Percentiles rank a stretch among this genome's conserved stretches.
Evolutionary conservation across 2,888 invertebrate genomes (phyloP).

Genomic region (Belgica antarctica): DNA sequence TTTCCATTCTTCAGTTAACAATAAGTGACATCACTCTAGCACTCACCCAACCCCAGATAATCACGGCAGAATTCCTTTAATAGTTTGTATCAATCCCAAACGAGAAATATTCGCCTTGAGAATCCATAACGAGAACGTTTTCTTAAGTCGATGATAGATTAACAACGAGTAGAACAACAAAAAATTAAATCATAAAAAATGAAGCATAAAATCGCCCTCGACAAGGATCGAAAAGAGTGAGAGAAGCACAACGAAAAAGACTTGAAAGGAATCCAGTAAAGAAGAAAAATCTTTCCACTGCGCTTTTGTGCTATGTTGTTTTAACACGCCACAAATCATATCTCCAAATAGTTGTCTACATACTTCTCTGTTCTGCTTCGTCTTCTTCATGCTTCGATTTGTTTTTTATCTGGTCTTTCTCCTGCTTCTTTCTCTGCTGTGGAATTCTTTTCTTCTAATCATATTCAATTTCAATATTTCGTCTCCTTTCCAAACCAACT

Average conservation of each 20-base stretch:
- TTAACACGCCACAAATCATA: constrained; percentile 40
- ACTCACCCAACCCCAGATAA: too few species aligned
- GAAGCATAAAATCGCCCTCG: background rate
- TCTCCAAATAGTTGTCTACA: constrained; percentile 41
- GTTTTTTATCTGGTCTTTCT: constrained; percentile 4
- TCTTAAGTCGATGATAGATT: background rate
- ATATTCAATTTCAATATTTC: constrained; percentile 35
- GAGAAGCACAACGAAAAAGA: background rate
- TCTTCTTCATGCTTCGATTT: background rate
- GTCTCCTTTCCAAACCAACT: background rate
- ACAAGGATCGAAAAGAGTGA: constrained; percentile 1
- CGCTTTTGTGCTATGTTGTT: constrained; percentile 21
- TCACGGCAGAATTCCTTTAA: too few species aligned
- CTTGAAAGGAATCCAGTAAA: constrained; percentile 26
- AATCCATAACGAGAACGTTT: background rate
- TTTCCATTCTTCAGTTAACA: too few species aligned
- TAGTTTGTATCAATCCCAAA: too few species aligned
- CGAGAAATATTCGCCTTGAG: too few species aligned
- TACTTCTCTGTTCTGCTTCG: background rate
- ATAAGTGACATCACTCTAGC: too few species aligned
- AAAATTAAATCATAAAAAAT: background rate
- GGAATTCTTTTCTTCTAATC: constrained; percentile 17
- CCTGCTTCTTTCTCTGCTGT: constrained; percentile 20
- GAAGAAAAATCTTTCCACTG: constrained; percentile 26
- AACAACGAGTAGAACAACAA: background rate